phyloP scores from a whole-genome alignment of 2,888 invertebrate genomes.

The Megamerina dolium region DNA sequence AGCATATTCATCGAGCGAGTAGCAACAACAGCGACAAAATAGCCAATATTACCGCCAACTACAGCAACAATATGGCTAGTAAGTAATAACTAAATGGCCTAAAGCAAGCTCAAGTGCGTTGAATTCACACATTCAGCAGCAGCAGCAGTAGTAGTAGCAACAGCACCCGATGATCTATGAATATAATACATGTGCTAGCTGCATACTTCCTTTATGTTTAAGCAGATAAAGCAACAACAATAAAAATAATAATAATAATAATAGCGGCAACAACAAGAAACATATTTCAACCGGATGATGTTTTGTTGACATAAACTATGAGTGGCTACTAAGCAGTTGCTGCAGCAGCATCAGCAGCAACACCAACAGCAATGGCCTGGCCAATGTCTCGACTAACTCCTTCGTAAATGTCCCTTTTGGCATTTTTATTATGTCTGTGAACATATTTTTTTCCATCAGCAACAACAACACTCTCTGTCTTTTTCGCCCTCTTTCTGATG shows the following conservation, averaged over 20 bases:
- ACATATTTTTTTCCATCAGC: constrained; percentile 20
- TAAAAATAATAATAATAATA: background rate
- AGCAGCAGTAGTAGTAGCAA: constrained; percentile 8
- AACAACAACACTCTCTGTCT: too few relatives aligned
- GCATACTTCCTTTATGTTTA: too few relatives aligned
- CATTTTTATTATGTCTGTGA: constrained; percentile 30
- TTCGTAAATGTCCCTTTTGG: constrained; percentile 25
- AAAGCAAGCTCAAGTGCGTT: constrained; percentile 34
- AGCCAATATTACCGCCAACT: constrained; percentile 4
- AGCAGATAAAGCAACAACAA: constrained; percentile 11
- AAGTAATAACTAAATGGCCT: constrained; percentile 4
- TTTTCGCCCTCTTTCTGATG: background rate
- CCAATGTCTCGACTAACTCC: constrained; percentile 23
- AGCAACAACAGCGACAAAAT: constrained; percentile 4
- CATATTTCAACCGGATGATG: constrained; percentile 32
- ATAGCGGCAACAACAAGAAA: background rate
- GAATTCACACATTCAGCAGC: constrained; percentile 23
- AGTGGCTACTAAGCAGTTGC: constrained; percentile 23
- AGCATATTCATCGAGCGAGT: too few relatives aligned
- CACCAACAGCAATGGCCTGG: background rate
- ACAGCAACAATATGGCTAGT: constrained; percentile 3
- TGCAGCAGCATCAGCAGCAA: constrained; percentile 2
- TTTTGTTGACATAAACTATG: constrained; percentile 42
- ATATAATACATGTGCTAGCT: constrained; percentile 16
- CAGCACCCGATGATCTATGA: background rate